Conservation (phyloP, 2,888 invertebrate genomes). For the Pandemis heparana region DNA sequence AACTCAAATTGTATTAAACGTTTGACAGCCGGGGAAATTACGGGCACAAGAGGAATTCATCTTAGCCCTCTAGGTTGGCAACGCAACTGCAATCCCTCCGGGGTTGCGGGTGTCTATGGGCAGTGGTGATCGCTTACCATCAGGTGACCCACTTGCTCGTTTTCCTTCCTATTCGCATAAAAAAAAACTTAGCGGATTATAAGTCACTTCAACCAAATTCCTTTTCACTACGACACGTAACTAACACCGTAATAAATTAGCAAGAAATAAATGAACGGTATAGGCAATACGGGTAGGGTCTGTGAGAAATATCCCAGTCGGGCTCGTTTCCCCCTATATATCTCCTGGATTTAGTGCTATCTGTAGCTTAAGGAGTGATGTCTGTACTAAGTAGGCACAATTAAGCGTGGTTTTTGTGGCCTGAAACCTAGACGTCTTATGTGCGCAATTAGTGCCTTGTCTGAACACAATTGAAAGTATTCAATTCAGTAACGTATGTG, state of each 20-base stretch:
- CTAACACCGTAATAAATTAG: constrained; percentile 22
- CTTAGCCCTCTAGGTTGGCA: too few relatives aligned
- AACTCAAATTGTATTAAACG: too few relatives aligned
- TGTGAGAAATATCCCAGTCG: constrained; percentile 13
- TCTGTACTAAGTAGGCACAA: constrained; percentile 14
- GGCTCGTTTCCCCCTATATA: constrained; percentile 10
- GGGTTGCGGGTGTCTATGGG: too few relatives aligned
- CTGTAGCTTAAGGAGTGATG: constrained; percentile 15
- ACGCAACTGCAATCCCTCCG: too few relatives aligned
- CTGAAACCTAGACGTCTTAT: neutral
- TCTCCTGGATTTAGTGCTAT: constrained; percentile 12
- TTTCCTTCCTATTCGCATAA: too few relatives aligned
- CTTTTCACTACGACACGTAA: neutral
- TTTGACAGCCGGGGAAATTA: too few relatives aligned
- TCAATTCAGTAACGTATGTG: too few relatives aligned
- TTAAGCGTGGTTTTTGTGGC: neutral
- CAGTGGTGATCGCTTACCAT: too few relatives aligned
- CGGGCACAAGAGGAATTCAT: too few relatives aligned
- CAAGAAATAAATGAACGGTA: constrained; percentile 28
- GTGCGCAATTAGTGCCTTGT: neutral
- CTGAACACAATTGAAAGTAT: neutral
- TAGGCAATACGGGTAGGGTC: constrained; percentile 16
- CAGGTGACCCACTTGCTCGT: too few relatives aligned
- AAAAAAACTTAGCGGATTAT: neutral
- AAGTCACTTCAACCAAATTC: neutral